Conservation (phyloP, 2,113 vertebrate genomes). For the Hippopotamus amphibius region DNA sequence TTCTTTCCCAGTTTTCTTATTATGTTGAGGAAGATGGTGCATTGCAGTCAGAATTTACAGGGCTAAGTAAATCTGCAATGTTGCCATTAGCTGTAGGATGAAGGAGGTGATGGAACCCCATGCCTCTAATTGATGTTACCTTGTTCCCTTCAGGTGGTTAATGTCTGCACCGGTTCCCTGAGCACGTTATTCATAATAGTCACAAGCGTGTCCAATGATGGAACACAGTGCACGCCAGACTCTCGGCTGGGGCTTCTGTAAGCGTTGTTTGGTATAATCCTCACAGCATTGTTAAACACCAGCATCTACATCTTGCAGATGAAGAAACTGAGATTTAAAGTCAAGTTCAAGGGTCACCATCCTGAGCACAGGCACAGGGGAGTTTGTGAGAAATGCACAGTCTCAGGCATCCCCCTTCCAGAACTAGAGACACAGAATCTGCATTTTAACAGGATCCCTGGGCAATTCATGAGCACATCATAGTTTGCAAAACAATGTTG, state of each 20-base stretch:
- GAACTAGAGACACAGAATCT: neutral
- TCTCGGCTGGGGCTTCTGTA: rapidly evolving
- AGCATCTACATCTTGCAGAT: neutral
- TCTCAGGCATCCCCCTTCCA: too few relatives aligned
- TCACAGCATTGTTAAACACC: rapidly evolving
- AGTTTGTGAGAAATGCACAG: neutral
- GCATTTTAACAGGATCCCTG: neutral
- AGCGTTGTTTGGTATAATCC: neutral
- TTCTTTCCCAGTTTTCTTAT: neutral
- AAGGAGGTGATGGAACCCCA: conserved; percentile 48
- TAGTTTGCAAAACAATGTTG: neutral
- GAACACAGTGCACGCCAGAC: neutral
- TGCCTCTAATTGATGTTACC: conserved; percentile 59
- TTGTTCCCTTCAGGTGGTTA: conserved; percentile 82
- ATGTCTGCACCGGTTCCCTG: conserved; percentile 81
- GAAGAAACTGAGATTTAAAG: neutral
- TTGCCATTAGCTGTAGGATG: conserved; percentile 71
- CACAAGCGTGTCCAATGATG: rapidly evolving
- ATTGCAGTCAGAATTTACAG: conserved; percentile 29
- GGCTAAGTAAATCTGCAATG: conserved; percentile 66
- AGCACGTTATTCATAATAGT: conserved; percentile 79
- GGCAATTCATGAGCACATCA: rapidly evolving
- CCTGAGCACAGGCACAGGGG: rapidly evolving
- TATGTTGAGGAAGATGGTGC: neutral
- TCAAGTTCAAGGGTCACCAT: too few relatives aligned